Percentiles rank a stretch among this genome's conserved stretches.
phyloP scores from a whole-genome alignment of 2,113 vertebrate species.

The Excalfactoria chinensis region DNA sequence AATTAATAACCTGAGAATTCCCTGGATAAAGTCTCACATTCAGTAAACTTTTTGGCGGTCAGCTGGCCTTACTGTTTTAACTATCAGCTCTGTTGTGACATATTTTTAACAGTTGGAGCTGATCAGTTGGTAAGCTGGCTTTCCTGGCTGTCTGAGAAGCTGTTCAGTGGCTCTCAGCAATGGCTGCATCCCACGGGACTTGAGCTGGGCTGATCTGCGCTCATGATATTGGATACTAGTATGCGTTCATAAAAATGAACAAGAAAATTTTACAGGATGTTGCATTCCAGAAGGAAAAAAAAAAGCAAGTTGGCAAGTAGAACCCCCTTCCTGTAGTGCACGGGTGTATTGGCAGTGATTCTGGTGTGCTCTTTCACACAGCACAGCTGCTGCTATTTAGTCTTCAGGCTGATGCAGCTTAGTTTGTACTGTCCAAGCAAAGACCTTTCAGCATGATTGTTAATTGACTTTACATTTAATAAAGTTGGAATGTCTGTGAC shows the following conservation, averaged over 20 bases:
- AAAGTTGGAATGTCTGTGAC: background rate
- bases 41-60: background rate
- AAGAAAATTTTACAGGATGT: background rate
- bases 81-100: background rate
- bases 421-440: background rate
- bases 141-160: background rate
- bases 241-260: background rate
- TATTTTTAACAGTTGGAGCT: background rate
- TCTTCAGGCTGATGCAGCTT: background rate
- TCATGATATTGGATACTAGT: background rate
- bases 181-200: background rate
- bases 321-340: background rate
- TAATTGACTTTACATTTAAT: slow-evolving; percentile 1
- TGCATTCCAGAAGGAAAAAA: background rate
- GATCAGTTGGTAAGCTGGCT: background rate
- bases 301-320: background rate
- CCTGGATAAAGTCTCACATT: background rate
- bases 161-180: background rate
- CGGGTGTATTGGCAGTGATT: background rate
- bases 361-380: background rate
- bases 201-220: background rate
- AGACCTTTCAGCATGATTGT: background rate
- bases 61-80: background rate
- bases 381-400: background rate
- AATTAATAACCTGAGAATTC: slow-evolving; percentile 30